phyloP scores from a whole-genome alignment of 2,888 invertebrate species.

The Tenthredo mesomela region DNA sequence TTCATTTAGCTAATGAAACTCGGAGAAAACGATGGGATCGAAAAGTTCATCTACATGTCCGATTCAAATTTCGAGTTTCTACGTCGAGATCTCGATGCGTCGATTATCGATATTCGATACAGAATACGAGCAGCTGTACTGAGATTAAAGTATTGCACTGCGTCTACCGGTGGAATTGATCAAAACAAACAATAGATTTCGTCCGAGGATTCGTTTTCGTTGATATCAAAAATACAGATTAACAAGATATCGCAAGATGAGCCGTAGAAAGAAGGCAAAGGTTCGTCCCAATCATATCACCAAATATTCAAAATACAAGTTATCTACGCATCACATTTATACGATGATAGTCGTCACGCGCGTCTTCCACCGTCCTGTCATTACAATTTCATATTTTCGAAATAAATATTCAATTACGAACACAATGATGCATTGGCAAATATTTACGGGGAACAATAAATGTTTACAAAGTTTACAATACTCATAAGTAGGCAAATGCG shows the following conservation, averaged over 20 bases:
- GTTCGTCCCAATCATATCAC: constrained; percentile 66
- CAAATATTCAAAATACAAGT: neutral
- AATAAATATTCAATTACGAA: neutral
- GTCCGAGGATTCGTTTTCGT: neutral
- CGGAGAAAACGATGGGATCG: neutral
- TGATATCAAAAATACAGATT: neutral
- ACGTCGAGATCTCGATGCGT: neutral
- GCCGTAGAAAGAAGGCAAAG: constrained; percentile 82
- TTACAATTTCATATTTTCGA: neutral
- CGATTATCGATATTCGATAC: neutral
- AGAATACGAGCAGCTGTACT: neutral
- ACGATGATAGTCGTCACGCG: neutral
- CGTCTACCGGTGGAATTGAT: constrained; percentile 2
- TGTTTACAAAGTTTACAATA: neutral
- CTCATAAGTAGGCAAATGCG: neutral
- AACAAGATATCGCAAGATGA: constrained; percentile 76
- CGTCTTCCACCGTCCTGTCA: constrained; percentile 25
- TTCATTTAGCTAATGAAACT: neutral
- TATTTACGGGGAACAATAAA: neutral
- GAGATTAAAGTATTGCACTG: neutral
- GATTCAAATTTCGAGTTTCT: constrained; percentile 6
- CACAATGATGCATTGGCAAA: neutral
- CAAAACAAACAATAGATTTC: constrained; percentile 36
- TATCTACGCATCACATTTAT: neutral
- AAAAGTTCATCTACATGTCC: no score